Evolutionary conservation across 2,888 invertebrate genomes (phyloP).

Genomic region (Antitype chi): DNA sequence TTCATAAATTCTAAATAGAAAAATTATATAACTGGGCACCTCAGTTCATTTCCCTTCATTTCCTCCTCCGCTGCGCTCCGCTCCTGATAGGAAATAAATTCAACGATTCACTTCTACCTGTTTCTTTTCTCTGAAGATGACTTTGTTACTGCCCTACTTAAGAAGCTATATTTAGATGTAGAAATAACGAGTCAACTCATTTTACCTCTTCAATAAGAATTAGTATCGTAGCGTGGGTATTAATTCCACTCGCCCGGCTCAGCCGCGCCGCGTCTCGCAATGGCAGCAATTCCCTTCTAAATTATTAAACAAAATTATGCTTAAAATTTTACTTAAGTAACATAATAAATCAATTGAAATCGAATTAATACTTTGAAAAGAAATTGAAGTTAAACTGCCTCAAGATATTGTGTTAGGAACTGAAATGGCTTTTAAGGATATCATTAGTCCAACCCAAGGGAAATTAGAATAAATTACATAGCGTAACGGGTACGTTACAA

Average conservation of each 20-base stretch:
- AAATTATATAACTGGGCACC: slow-evolving; percentile 36
- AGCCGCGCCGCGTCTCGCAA: slow-evolving; percentile 43
- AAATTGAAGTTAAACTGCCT: slow-evolving; percentile 69
- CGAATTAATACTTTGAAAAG: slow-evolving; percentile 67
- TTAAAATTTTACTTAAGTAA: slow-evolving; percentile 46
- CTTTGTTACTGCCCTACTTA: slow-evolving; percentile 35
- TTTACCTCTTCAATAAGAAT: slow-evolving; percentile 57
- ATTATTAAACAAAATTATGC: slow-evolving; percentile 59
- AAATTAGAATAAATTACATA: slow-evolving; percentile 86
- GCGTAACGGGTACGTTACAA: slow-evolving; percentile 68
- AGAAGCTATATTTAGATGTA: slow-evolving; percentile 47
- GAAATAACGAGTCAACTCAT: slow-evolving; percentile 53
- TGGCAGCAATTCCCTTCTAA: slow-evolving; percentile 50
- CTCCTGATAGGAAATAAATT: slow-evolving; percentile 59
- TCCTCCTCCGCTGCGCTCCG: slow-evolving; percentile 46
- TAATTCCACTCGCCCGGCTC: slow-evolving; percentile 54
- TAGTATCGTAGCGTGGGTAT: slow-evolving; percentile 51
- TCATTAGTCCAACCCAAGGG: slow-evolving; percentile 83
- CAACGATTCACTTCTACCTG: slow-evolving; percentile 52
- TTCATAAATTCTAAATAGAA: slow-evolving; percentile 43
- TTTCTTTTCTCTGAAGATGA: slow-evolving; percentile 51
- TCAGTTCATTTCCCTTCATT: slow-evolving; percentile 60
- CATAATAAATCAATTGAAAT: slow-evolving; percentile 63
- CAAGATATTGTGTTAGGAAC: slow-evolving; percentile 73
- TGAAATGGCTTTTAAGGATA: slow-evolving; percentile 82